Evolutionary conservation across 2,113 vertebrate species (phyloP).

Genomic region (Geococcyx californianus): DNA sequence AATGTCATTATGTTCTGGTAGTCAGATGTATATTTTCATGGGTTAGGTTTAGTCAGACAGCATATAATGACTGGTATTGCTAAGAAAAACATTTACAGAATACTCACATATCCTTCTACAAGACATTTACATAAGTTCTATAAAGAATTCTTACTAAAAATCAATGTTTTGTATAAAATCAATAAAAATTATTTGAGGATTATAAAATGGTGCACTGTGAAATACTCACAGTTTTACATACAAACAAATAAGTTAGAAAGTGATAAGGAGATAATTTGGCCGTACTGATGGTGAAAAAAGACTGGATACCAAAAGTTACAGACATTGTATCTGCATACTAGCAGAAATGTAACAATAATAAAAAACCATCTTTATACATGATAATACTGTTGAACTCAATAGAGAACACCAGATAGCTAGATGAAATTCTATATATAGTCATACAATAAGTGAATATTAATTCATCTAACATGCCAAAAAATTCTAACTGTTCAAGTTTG

Average conservation of each 20-base stretch:
- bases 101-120: neutral
- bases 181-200: neutral
- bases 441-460: neutral
- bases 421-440: neutral
- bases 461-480: neutral
- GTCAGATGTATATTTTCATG: neutral
- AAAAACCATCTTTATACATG: neutral
- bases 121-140: neutral
- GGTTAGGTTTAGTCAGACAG: neutral
- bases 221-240: neutral
- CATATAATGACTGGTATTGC: neutral
- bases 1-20: neutral
- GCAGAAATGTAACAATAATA: neutral
- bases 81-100: neutral
- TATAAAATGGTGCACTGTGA: neutral
- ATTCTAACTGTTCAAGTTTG: neutral
- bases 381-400: neutral
- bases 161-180: rapidly evolving
- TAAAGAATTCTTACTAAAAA: neutral
- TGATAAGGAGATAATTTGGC: neutral
- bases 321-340: neutral
- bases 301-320: neutral
- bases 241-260: neutral
- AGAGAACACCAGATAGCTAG: neutral
- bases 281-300: neutral